phyloP scores from a whole-genome alignment of 30 jellyfish, hydroid and myxozoan species.

The Aurelia aurita complex sp. Pacific region DNA sequence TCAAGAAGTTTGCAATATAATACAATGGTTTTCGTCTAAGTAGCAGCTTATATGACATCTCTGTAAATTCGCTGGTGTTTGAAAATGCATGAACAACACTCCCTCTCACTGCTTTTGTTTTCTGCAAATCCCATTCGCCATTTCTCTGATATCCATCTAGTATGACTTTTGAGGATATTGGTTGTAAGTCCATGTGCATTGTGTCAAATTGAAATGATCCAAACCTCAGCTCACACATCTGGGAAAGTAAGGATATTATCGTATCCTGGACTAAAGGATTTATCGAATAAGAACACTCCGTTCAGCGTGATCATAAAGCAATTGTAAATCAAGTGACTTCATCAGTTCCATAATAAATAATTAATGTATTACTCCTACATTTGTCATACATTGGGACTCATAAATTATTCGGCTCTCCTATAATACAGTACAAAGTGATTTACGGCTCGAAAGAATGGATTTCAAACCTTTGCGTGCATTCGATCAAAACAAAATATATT shows the following conservation, averaged over 20 bases:
- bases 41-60: slow-evolving; percentile 55
- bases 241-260: not conserved
- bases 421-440: too few relatives aligned
- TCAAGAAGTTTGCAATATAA: slow-evolving; percentile 61
- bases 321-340: too few relatives aligned
- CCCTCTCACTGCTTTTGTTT: slow-evolving; percentile 36
- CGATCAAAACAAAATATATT: too few relatives aligned
- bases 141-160: slow-evolving; percentile 14
- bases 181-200: slow-evolving; percentile 57
- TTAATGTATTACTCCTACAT: too few relatives aligned
- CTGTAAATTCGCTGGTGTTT: slow-evolving; percentile 22
- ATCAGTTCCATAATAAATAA: too few relatives aligned
- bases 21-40: slow-evolving; percentile 77
- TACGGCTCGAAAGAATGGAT: too few relatives aligned
- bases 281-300: too few relatives aligned
- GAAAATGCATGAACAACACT: slow-evolving; percentile 77
- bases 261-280: not conserved
- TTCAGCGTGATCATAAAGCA: too few relatives aligned
- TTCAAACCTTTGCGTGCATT: too few relatives aligned
- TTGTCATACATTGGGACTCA: too few relatives aligned
- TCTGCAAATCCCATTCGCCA: slow-evolving; percentile 72
- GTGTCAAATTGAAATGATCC: slow-evolving; percentile 79
- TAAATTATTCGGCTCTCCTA: too few relatives aligned
- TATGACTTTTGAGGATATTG: slow-evolving; percentile 27
- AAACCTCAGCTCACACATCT: slow-evolving; percentile 69